Conservation (phyloP, 2,113 vertebrate genomes). For the Cariama cristata region DNA sequence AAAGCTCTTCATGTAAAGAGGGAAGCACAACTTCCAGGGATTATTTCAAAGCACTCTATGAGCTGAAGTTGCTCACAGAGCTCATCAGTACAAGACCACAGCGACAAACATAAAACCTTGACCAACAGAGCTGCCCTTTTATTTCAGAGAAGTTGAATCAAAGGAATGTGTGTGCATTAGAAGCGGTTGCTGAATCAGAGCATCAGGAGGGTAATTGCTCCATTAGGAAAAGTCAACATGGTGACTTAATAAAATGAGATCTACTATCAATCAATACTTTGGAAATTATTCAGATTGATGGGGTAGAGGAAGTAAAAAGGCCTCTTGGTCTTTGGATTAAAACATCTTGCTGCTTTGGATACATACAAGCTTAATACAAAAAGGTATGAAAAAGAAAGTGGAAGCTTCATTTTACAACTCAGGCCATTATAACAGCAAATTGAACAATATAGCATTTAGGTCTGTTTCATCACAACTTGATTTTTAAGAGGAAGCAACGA, state of each 20-base stretch:
- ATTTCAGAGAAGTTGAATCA: background rate
- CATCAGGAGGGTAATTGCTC: background rate
- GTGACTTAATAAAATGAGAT: background rate
- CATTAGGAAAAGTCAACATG: background rate
- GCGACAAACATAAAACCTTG: background rate
- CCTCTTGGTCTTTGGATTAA: background rate
- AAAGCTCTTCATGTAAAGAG: background rate
- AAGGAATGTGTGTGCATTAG: background rate
- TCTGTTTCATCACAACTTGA: background rate
- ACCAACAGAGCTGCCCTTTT: background rate
- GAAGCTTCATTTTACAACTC: background rate
- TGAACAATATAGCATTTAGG: accelerated
- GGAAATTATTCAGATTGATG: background rate
- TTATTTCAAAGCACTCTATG: background rate
- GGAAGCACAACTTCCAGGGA: background rate
- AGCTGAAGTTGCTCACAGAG: background rate
- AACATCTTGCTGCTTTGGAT: background rate
- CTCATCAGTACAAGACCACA: background rate
- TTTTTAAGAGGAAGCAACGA: background rate
- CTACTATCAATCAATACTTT: background rate
- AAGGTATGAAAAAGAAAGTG: background rate
- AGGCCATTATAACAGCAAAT: background rate
- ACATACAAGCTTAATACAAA: background rate
- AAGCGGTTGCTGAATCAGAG: background rate
- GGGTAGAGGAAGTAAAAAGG: background rate